A percentile compares a stretch with the other conserved stretches of the same genome.
These are phyloP conservation scores for Escarpia spicata DNA, from an alignment of 2,888 invertebrate species.

Conservation along the genomic window DNA sequence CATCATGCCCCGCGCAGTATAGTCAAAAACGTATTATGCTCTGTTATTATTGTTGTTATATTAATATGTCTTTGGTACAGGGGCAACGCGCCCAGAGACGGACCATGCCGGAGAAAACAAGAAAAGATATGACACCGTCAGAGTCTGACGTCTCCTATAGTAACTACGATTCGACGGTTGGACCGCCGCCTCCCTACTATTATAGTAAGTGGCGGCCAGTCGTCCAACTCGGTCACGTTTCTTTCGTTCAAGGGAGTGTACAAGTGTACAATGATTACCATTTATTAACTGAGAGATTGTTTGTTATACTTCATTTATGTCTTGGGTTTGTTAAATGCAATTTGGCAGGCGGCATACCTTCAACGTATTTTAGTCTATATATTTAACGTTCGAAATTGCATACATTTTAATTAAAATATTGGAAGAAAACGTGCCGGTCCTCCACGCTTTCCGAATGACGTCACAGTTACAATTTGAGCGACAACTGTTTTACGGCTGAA, in stretches of 20 bases:
- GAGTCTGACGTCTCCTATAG: background rate
- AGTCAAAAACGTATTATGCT: too few relatives aligned
- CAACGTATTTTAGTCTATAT: too few relatives aligned
- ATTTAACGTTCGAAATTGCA: too few relatives aligned
- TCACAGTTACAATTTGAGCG: too few relatives aligned
- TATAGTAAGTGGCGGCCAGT: background rate
- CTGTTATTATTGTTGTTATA: too few relatives aligned
- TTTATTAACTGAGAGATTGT: background rate
- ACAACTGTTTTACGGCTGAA: too few relatives aligned
- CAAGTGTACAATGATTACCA: background rate
- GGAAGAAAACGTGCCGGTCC: too few relatives aligned
- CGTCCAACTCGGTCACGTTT: background rate
- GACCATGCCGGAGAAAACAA: background rate
- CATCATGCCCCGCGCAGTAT: too few relatives aligned
- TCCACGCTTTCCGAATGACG: too few relatives aligned
- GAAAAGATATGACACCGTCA: background rate
- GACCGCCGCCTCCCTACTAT: background rate
- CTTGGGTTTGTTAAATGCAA: too few relatives aligned
- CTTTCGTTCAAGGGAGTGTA: background rate
- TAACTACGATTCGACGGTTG: background rate
- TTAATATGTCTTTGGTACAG: background rate
- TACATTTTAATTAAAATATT: too few relatives aligned
- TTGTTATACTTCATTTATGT: background rate
- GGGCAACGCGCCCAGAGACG: background rate
- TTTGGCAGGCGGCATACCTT: too few relatives aligned